These are phyloP conservation scores for Theonella swinhoei DNA, from an alignment of 37 sponge, comb jelly and placozoan species.

Conservation along the genomic window DNA sequence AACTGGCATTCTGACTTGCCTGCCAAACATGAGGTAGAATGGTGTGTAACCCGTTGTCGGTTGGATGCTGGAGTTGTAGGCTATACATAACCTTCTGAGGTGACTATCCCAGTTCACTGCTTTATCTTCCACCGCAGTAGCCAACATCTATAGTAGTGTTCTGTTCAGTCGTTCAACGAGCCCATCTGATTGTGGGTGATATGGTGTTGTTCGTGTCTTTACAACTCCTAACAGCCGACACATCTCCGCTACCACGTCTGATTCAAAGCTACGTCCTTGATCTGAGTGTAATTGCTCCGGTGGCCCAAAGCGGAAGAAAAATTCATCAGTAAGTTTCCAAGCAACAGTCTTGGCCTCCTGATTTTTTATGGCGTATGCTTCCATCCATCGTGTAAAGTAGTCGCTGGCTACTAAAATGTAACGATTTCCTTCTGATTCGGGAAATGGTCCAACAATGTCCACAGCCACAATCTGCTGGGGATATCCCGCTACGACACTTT, in stretches of 20 bases:
- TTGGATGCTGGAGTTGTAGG: conserved; percentile 33
- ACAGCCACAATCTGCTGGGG: conserved; percentile 1
- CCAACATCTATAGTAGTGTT: conserved; percentile 37
- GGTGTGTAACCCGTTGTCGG: conserved; percentile 40
- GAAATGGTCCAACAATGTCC: conserved; percentile 20
- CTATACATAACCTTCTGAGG: conserved; percentile 19
- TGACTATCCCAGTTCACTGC: conserved; percentile 10
- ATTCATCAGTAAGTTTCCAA: conserved; percentile 1
- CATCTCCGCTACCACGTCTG: conserved; percentile 1
- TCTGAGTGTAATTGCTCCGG: conserved; percentile 42
- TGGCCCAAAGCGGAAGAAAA: conserved; percentile 15
- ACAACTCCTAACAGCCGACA: conserved; percentile 3
- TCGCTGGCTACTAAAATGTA: conserved; percentile 5
- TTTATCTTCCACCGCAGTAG: neutral
- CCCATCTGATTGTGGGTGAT: conserved; percentile 37
- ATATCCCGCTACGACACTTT: neutral
- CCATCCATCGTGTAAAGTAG: conserved; percentile 6
- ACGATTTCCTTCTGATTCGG: neutral
- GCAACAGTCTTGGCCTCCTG: conserved; percentile 2
- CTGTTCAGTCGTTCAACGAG: conserved; percentile 32
- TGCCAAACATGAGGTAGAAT: conserved; percentile 44
- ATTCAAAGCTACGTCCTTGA: conserved; percentile 31
- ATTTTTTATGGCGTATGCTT: neutral
- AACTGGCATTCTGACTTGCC: conserved; percentile 26
- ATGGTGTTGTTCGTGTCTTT: conserved; percentile 28